A percentile compares a stretch with the other conserved stretches of the same genome.
These are phyloP conservation scores for Diadegma fenestrale DNA, from an alignment of 2,888 invertebrate genomes.

Conservation along the genomic window DNA sequence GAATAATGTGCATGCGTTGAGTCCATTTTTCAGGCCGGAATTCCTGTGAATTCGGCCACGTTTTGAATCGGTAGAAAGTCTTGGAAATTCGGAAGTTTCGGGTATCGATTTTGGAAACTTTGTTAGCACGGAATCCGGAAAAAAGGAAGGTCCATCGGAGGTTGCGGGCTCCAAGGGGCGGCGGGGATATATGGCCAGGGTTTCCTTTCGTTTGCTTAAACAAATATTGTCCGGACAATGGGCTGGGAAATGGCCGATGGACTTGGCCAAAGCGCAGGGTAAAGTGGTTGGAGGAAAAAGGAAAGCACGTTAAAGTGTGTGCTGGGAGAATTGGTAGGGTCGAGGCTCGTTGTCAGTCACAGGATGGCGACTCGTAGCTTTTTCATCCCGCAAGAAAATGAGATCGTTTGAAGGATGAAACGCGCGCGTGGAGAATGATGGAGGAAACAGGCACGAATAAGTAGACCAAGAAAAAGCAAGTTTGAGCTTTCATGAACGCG, in stretches of 20 bases:
- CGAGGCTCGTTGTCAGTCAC: constrained; percentile 37
- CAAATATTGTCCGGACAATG: constrained; percentile 82
- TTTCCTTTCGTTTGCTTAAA: constrained; percentile 83
- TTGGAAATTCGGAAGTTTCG: constrained; percentile 5
- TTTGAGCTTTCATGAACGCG: constrained; percentile 47
- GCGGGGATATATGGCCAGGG: constrained; percentile 41
- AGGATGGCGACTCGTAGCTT: constrained; percentile 39
- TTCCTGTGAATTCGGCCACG: not conserved
- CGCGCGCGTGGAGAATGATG: constrained; percentile 65
- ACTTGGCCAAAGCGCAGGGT: constrained; percentile 24
- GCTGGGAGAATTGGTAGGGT: constrained; percentile 33
- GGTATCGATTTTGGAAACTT: constrained; percentile 77
- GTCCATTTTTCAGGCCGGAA: not conserved
- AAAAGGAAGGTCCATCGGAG: constrained; percentile 72
- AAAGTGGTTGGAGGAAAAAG: constrained; percentile 45
- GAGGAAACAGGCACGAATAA: constrained; percentile 56
- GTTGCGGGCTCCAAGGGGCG: constrained; percentile 29
- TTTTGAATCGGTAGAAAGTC: not conserved
- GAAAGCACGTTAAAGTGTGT: constrained; percentile 54
- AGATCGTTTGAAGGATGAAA: constrained; percentile 65
- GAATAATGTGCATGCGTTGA: not conserved
- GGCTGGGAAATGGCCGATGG: constrained; percentile 57
- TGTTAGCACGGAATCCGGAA: constrained; percentile 68
- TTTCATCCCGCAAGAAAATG: constrained; percentile 57
- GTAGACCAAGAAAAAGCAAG: not conserved